These are phyloP conservation scores for Micrasema minimum DNA, from an alignment of 1,140 invertebrate genomes.

Conservation along the genomic window DNA sequence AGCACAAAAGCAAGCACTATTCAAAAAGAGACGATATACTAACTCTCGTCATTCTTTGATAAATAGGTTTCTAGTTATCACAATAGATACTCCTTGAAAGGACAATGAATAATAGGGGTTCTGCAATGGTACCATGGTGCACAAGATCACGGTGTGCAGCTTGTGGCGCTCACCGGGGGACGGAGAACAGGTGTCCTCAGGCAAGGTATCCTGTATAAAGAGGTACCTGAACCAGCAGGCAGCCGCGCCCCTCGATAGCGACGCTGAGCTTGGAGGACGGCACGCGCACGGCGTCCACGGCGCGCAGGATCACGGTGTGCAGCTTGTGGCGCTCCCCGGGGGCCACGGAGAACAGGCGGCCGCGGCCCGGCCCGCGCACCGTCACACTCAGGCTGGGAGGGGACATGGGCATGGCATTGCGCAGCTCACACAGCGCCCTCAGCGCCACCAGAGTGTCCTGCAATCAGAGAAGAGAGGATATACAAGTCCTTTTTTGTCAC, in stretches of 20 bases:
- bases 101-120: too few relatives aligned
- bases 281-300: slow-evolving; percentile 57
- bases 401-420: slow-evolving; percentile 49
- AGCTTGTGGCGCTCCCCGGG: slow-evolving; percentile 55
- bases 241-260: slow-evolving; percentile 68
- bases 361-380: slow-evolving; percentile 44
- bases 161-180: slow-evolving; percentile 55
- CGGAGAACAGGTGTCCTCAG: slow-evolving; percentile 39
- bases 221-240: slow-evolving; percentile 69
- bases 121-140: too few relatives aligned
- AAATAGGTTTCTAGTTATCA: too few relatives aligned
- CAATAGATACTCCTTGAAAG: too few relatives aligned
- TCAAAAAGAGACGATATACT: too few relatives aligned
- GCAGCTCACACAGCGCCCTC: slow-evolving; percentile 67
- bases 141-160: slow-evolving; percentile 56
- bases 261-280: slow-evolving; percentile 63
- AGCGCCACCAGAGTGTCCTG: slow-evolving; percentile 74
- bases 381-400: slow-evolving; percentile 55
- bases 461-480: background rate
- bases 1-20: too few relatives aligned
- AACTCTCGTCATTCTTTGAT: too few relatives aligned
- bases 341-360: slow-evolving; percentile 49
- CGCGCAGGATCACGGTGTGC: slow-evolving; percentile 55
- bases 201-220: too few relatives aligned
- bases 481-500: too few relatives aligned